Percentiles rank a stretch among this genome's conserved stretches.
These are phyloP conservation scores for Acanthosepion pharaonis DNA, from an alignment of 2,888 invertebrate species.

Conservation along the genomic window DNA sequence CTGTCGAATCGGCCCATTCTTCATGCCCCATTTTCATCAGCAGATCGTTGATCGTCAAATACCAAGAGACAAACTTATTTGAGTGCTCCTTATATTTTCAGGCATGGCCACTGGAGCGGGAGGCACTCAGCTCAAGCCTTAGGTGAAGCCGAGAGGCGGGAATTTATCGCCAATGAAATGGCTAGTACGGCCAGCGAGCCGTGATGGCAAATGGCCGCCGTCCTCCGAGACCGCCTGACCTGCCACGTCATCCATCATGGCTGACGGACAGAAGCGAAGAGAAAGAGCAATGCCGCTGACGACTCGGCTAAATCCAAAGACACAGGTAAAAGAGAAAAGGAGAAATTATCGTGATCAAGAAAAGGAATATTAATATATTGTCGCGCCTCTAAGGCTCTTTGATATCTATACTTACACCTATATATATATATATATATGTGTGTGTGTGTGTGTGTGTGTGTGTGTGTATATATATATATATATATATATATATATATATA, in stretches of 20 bases:
- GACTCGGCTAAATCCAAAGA: not conserved
- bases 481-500: not conserved
- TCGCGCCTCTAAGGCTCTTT: not conserved
- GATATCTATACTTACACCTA: not conserved
- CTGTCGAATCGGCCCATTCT: constrained; percentile 41
- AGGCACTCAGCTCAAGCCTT: not conserved
- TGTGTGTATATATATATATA: too few species aligned
- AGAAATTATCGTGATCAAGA: not conserved
- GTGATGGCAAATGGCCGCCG: constrained; percentile 41
- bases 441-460: too few species aligned
- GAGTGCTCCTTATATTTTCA: constrained; percentile 45
- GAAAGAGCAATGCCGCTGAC: constrained; percentile 3
- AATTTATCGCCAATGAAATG: constrained; percentile 46
- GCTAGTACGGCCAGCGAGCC: constrained; percentile 40
- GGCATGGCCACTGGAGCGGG: constrained; percentile 40
- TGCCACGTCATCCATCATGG: constrained; percentile 44
- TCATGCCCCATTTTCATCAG: constrained; percentile 45
- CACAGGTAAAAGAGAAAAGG: not conserved
- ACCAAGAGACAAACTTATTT: constrained; percentile 41
- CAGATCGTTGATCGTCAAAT: constrained; percentile 39
- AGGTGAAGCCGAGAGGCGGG: not conserved
- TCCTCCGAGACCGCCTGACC: constrained; percentile 36
- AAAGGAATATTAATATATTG: not conserved
- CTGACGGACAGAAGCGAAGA: constrained; percentile 35
- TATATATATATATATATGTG: too few species aligned